Conservation (phyloP, 2,888 invertebrate species). For the Xanthorhoe designata region DNA sequence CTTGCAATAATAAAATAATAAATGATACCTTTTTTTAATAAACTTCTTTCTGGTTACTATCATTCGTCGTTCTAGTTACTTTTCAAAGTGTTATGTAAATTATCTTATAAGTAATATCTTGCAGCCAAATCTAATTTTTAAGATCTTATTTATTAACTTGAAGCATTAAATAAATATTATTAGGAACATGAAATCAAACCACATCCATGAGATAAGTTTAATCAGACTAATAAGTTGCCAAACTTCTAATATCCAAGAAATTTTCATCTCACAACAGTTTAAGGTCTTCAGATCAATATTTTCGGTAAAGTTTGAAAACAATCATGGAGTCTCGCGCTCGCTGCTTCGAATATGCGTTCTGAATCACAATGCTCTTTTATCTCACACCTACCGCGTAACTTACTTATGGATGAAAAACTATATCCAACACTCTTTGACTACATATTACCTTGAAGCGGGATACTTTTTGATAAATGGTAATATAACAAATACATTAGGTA, state of each 20-base stretch:
- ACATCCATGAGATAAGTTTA: too few relatives aligned
- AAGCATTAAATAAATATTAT: too few relatives aligned
- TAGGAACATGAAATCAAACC: too few relatives aligned
- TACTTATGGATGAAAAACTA: slow-evolving; percentile 41
- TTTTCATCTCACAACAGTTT: slow-evolving; percentile 15
- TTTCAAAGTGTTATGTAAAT: background rate
- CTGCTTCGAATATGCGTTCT: slow-evolving; percentile 36
- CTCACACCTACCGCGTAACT: slow-evolving; percentile 39
- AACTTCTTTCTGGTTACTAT: too few relatives aligned
- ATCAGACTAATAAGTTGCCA: background rate
- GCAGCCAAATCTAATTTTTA: too few relatives aligned
- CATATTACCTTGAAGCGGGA: slow-evolving; percentile 31
- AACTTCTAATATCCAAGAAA: slow-evolving; percentile 3
- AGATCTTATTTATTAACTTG: too few relatives aligned
- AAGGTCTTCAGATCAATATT: slow-evolving; percentile 27
- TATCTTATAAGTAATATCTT: too few relatives aligned
- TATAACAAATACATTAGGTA: background rate
- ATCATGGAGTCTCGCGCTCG: slow-evolving; percentile 36
- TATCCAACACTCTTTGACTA: slow-evolving; percentile 39
- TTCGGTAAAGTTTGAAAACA: slow-evolving; percentile 38
- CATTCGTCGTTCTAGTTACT: too few relatives aligned
- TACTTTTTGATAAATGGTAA: background rate
- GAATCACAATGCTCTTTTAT: slow-evolving; percentile 48
- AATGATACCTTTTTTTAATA: background rate
- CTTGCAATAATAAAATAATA: background rate